Evolutionary conservation across 2,113 vertebrate genomes (phyloP).

Genomic region (Paracanthobrama guichenoti): DNA sequence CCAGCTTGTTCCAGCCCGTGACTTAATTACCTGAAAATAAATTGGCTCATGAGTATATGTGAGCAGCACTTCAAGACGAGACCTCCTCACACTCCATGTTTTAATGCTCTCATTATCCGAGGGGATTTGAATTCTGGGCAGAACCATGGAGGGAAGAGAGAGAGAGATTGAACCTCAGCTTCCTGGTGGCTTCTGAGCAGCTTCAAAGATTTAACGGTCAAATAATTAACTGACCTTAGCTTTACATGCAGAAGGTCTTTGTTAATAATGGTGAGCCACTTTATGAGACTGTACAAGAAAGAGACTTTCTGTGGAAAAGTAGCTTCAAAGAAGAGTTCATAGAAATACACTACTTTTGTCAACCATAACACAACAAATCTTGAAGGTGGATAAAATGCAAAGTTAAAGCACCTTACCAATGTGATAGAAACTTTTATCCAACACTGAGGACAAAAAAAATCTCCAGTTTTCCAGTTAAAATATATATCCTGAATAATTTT

Average conservation of each 20-base stretch:
- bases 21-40: conserved; percentile 69
- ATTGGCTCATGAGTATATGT: conserved; percentile 60
- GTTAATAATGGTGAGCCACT: conserved; percentile 52
- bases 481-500: no score
- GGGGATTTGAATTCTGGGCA: conserved; percentile 60
- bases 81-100: conserved; percentile 57
- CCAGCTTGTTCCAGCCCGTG: conserved; percentile 54
- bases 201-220: conserved; percentile 55
- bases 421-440: not conserved
- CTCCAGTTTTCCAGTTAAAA: not conserved
- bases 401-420: not conserved
- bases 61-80: conserved; percentile 64
- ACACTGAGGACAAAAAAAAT: not conserved
- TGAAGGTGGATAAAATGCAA: not conserved
- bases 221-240: conserved; percentile 52
- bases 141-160: conserved; percentile 33
- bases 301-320: not conserved
- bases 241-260: conserved; percentile 51
- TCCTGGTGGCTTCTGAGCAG: conserved; percentile 46
- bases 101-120: conserved; percentile 67
- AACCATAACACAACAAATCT: not conserved
- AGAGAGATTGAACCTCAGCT: conserved; percentile 37
- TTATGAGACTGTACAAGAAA: conserved; percentile 30
- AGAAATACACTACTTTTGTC: not conserved
- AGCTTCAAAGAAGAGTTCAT: not conserved